Evolutionary conservation across 2,888 invertebrate genomes (phyloP).

Genomic region (Plusia festucae): DNA sequence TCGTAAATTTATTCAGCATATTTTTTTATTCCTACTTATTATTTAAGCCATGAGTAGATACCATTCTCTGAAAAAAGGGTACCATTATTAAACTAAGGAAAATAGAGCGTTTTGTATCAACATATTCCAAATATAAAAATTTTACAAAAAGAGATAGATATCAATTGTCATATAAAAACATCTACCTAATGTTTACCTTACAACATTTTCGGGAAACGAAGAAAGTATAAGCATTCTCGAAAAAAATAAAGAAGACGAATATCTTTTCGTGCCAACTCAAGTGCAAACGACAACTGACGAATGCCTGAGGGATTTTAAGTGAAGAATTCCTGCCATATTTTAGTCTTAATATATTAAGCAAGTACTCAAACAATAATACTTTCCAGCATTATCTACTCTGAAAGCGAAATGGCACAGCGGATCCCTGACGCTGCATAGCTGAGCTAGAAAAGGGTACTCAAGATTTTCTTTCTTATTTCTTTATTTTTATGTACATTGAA

Average conservation of each 20-base stretch:
- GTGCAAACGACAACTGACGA: background rate
- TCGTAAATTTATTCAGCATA: too few relatives aligned
- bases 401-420: background rate
- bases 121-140: too few relatives aligned
- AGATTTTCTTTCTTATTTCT: background rate
- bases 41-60: too few relatives aligned
- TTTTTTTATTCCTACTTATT: too few relatives aligned
- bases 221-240: background rate
- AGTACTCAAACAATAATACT: background rate
- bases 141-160: too few relatives aligned
- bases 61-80: too few relatives aligned
- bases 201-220: background rate
- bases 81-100: too few relatives aligned
- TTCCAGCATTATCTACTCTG: background rate
- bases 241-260: background rate
- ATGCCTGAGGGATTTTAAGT: background rate
- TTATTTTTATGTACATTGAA: background rate
- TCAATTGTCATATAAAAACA: too few relatives aligned
- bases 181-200: too few relatives aligned
- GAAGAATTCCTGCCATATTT: background rate
- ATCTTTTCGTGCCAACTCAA: background rate
- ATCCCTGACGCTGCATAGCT: background rate
- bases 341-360: background rate
- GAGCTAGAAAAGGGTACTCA: constrained; percentile 1
- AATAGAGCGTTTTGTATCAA: too few relatives aligned